These are phyloP conservation scores for Sylvia borin DNA, from an alignment of 2,797 vertebrate genomes.

Conservation along the genomic window DNA sequence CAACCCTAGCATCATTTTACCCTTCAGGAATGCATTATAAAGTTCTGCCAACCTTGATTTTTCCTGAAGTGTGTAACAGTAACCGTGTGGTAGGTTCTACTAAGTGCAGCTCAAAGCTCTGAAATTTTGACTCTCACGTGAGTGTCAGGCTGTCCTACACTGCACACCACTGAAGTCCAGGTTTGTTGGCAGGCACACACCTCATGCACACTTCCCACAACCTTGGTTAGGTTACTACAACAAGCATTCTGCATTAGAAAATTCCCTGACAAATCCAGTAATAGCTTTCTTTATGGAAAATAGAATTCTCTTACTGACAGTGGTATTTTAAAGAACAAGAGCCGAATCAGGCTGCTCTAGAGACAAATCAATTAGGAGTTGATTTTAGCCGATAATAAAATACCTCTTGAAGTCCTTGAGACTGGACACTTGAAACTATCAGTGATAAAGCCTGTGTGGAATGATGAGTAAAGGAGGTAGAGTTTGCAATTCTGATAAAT, in stretches of 20 bases:
- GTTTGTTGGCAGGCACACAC: not conserved
- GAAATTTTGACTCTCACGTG: not conserved
- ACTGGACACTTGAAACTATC: not conserved
- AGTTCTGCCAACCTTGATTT: not conserved
- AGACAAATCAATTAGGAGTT: not conserved
- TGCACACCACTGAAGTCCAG: not conserved
- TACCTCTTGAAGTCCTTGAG: not conserved
- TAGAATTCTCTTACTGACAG: not conserved
- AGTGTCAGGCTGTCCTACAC: not conserved
- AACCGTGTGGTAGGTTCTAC: not conserved
- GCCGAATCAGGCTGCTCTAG: not conserved
- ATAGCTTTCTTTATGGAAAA: not conserved
- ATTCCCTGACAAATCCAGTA: not conserved
- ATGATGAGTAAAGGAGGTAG: not conserved
- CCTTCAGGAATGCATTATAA: not conserved
- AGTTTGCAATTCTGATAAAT: not conserved
- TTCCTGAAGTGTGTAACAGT: not conserved
- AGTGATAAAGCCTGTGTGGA: not conserved
- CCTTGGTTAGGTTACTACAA: not conserved
- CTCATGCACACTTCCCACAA: not conserved
- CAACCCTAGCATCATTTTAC: not conserved
- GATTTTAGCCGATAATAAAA: conserved; percentile 7
- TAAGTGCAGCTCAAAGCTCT: not conserved
- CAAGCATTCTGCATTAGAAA: not conserved
- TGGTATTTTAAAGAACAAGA: not conserved